Percentiles rank a stretch among this genome's conserved stretches.
Conservation (phyloP, 1,140 invertebrate genomes). For the Zaprionus lachaisei region DNA sequence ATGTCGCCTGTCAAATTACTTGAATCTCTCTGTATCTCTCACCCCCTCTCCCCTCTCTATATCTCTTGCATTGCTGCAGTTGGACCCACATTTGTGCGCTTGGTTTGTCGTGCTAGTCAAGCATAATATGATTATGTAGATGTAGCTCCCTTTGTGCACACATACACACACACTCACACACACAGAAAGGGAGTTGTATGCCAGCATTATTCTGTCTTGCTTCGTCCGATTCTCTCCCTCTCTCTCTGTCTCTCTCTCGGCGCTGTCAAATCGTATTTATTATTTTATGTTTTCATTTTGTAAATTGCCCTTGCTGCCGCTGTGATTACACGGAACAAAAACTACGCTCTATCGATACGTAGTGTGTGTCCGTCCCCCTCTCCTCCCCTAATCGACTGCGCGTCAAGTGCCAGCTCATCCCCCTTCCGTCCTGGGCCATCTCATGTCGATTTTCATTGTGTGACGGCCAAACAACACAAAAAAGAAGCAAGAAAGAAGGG, state of each 20-base stretch:
- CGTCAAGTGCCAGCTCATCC: conserved; percentile 66
- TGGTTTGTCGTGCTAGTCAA: conserved; percentile 81
- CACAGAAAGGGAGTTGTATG: conserved; percentile 18
- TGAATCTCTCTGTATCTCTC: conserved; percentile 67
- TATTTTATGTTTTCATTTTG: conserved; percentile 83
- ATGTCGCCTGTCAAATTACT: conserved; percentile 82
- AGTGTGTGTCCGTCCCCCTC: conserved; percentile 37
- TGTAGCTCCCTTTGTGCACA: conserved; percentile 45
- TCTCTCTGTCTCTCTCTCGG: neutral
- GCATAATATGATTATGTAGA: conserved; percentile 83
- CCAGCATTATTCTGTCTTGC: conserved; percentile 18
- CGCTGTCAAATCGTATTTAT: conserved; percentile 80
- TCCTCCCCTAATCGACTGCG: conserved; percentile 71
- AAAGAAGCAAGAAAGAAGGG: conserved; percentile 11
- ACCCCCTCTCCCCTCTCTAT: conserved; percentile 2
- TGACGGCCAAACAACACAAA: conserved; percentile 35
- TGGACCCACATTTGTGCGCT: conserved; percentile 82
- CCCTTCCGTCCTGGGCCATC: conserved; percentile 3
- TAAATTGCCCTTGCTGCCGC: conserved; percentile 70
- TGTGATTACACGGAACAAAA: conserved; percentile 77
- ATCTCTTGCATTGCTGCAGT: conserved; percentile 50
- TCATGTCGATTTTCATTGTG: conserved; percentile 45
- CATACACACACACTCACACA: conserved; percentile 20
- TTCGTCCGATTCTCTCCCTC: neutral
- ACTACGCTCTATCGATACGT: conserved; percentile 73